Percentiles rank a stretch among this genome's conserved stretches.
Evolutionary conservation across 2,888 invertebrate species (phyloP).

Genomic region (Drosophila tanythrix): DNA sequence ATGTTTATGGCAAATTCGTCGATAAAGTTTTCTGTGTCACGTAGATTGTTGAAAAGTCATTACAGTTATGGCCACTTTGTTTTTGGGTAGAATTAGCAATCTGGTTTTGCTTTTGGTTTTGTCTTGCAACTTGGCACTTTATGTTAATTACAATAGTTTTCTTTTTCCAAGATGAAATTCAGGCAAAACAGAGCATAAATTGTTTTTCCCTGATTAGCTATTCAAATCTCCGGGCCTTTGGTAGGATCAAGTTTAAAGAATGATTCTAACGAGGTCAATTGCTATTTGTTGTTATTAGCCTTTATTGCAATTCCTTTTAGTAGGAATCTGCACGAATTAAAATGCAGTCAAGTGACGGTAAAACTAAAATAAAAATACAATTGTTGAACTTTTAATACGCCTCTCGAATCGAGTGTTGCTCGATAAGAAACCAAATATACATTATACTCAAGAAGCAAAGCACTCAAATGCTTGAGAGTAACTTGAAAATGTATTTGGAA

Average conservation of each 20-base stretch:
- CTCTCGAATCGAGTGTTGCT: background rate
- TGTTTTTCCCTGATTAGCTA: background rate
- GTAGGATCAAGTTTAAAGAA: background rate
- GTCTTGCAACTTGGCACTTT: conserved; percentile 6
- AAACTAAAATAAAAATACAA: background rate
- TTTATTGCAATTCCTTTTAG: background rate
- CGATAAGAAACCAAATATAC: background rate
- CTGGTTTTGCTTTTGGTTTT: conserved; percentile 9
- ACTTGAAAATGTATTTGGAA: conserved; percentile 7
- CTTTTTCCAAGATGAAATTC: conserved; percentile 14
- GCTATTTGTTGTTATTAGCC: background rate
- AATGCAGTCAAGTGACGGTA: background rate
- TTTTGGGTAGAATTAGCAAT: conserved; percentile 4
- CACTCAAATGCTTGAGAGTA: background rate
- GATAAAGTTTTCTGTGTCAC: conserved; percentile 64
- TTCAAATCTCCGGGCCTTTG: background rate
- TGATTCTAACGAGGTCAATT: background rate
- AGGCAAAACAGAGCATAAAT: background rate
- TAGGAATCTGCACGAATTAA: background rate
- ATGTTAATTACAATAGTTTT: conserved; percentile 32
- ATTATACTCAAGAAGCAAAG: background rate
- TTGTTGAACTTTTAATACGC: background rate
- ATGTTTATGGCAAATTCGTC: conserved; percentile 57
- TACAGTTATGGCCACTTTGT: conserved; percentile 24
- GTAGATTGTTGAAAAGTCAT: conserved; percentile 60